Evolutionary conservation across 2,113 vertebrate species (phyloP).

Genomic region (Heptranchias perlo): DNA sequence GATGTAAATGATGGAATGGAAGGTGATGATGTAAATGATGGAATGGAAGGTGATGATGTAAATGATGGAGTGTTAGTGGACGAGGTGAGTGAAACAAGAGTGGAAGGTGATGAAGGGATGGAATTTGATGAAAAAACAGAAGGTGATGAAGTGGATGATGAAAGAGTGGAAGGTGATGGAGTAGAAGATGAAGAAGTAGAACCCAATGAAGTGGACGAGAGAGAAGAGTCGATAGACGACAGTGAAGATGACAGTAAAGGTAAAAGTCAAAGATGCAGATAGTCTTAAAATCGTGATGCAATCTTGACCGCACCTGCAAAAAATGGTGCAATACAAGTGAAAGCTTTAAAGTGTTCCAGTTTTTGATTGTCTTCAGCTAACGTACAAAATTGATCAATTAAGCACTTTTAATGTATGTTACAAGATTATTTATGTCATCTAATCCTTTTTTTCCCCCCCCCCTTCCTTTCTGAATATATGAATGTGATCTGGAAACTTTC

Average conservation of each 20-base stretch:
- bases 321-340: not conserved
- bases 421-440: not conserved
- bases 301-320: not conserved
- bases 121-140: not conserved
- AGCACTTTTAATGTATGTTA: not conserved
- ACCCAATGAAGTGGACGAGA: not conserved
- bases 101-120: not conserved
- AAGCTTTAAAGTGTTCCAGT: not conserved
- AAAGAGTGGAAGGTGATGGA: not conserved
- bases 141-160: not conserved
- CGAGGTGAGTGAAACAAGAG: too few species aligned
- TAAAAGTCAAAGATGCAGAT: constrained; percentile 39
- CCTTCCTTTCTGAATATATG: not conserved
- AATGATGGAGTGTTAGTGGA: too few species aligned
- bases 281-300: not conserved
- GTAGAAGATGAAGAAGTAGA: not conserved
- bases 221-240: constrained; percentile 8
- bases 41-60: too few species aligned
- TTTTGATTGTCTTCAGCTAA: not conserved
- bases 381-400: not conserved
- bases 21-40: too few species aligned
- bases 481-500: not conserved
- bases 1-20: not conserved
- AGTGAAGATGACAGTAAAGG: constrained; percentile 40
- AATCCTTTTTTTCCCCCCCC: not conserved